Evolutionary conservation across 2,797 vertebrate species (phyloP), one percentile per base, ranked within the genome.

Genomic region (Melanotaenia trifasciata): DNA sequence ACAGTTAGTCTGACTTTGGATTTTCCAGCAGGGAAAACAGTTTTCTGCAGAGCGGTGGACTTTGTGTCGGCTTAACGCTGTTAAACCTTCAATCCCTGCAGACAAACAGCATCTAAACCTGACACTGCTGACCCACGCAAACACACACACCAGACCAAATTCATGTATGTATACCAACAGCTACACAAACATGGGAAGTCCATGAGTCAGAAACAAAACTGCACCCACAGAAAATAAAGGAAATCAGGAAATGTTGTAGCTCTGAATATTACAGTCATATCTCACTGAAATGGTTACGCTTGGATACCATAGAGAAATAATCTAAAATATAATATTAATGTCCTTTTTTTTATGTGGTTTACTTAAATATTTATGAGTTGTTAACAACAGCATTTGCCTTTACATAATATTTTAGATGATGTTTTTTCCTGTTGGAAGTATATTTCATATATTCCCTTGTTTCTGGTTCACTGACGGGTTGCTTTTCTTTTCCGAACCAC

Each of bases 11-110:
- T 72, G 85, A 82, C 47, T 50, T 50, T 76, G 72, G 35, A 75
- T 81, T 85, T 83, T 89, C 76, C 86, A 81, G 79, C 68, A 40
- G 83, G 85, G 81, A 83, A 90, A 90, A 89, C 86, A 76, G 80
- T 90, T 93, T 93, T 92, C 88, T 93, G 90, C 90, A 76, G 89
- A 89, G 90, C 80, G 78, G 80, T 86, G 87, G 90, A 91, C 87
- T 93, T 92, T 92, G 81, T 89, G 88, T 89, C 81, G 82, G 91
- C 89, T 93, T 93, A 93, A 79, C 80, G 80, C 83, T 87, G 90
- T 93, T 91, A 92, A 93, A 92, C 91, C 90, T 89, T 74, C 90
- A 92, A 92, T 93, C 91, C 89, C 88, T 72, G 53, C 89, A 91
- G 89, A 90, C 90, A 90, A 89, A 90, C 90, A 86, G 77, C 61